Base-by-base conservation (phyloP, 92 coral and sea anemone species). In the Porites cylindrica region DNA sequence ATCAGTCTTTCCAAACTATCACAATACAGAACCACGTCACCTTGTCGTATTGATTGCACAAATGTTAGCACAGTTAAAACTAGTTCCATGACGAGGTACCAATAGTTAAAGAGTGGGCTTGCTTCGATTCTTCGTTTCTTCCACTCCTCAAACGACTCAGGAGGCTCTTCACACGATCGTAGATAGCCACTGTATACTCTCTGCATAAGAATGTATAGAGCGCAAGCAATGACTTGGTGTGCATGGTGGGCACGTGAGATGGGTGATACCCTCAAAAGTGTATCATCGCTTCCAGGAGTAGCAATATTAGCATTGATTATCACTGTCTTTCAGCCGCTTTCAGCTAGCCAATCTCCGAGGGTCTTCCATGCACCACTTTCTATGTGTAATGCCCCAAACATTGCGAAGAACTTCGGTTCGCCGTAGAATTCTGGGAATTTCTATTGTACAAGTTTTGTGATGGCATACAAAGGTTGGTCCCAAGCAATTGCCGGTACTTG, bases 361-460 rank as follows among this genome's bases (percentile, higher is more conserved):
- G 68, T 50, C 62, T 20, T 79, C 73, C 83, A 79, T 58, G 64
- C 50, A 53, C 72, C 53, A 13, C 38, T 61, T 21, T 79, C 83
- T 21, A 78, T 78, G 38, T 78, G 51, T 21, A 87, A 75, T 53
- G 86, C 91, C 7, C 86, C 86, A 47, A 83, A 78, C 89, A 89
- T 89, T 32, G 77, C 61, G 17, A 89, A 60, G 62, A 56, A 19
- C 29, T 51, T 70, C 38, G 77, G 58, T 56, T 89, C 89, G 51
- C 92, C 85, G 61, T 82, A 83, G 9, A 53, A 26, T 19, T 84
- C 72, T 8, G 83, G 88, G 73, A 81, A 24, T 23, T 64, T 20
- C 88, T 89, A 83, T 56, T 77, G 89, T 60, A 89, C 54, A 18
- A 10, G 38, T 75, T 89, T 89, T 7, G 85, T 65, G 58, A 83